Base-by-base conservation (phyloP, 2,797 vertebrate species). In the Poecilia gillii region DNA sequence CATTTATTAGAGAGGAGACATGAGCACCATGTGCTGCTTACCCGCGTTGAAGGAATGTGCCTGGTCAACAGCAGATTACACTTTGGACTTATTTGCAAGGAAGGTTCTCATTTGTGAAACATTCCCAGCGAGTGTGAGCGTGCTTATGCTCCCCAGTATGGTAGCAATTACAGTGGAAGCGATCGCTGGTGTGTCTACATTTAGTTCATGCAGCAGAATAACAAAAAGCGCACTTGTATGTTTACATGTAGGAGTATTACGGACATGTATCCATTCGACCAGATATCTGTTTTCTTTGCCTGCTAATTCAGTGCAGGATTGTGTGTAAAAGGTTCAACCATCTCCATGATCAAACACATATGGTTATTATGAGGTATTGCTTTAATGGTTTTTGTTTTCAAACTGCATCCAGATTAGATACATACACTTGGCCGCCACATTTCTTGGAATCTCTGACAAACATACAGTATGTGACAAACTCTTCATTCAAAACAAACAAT, bases 1-100 rank as follows among this genome's bases (percentile, higher is more conserved):
- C 59, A 23, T 96, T 97, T 96, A 97, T 96, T 96, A 97, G 94
- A 94, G 93, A 93, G 93, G 77, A 91, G 88, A 74, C 74, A 49
- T 74, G 76, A 81, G 85, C 72, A 2, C 76, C 86, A 88, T 87
- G 87, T 85, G 90, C 85, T 85, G 79, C 20, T 71, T 79, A 83
- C 79, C 76, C 11, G 5, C 74, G 66, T 76, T 82, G 76, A 4
- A 84, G 87, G 92, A 93, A 93, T 91, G 91, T 81, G 76, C 81
- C 88, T 80, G 84, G 82, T 90, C 88, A 84, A 88, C 88, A 84
- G 78, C 82, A 88, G 88, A 94, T 91, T 92, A 90, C 80, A 90
- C 90, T 76, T 83, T 78, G 49, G 78, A 66, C 74, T 76, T 72
- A 84, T 80, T 41, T 78, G 78, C 16, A 49, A 77, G 76, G 78